Evolutionary conservation across 2,113 vertebrate genomes (phyloP).

Genomic region (Neolamprologus brichardi): DNA sequence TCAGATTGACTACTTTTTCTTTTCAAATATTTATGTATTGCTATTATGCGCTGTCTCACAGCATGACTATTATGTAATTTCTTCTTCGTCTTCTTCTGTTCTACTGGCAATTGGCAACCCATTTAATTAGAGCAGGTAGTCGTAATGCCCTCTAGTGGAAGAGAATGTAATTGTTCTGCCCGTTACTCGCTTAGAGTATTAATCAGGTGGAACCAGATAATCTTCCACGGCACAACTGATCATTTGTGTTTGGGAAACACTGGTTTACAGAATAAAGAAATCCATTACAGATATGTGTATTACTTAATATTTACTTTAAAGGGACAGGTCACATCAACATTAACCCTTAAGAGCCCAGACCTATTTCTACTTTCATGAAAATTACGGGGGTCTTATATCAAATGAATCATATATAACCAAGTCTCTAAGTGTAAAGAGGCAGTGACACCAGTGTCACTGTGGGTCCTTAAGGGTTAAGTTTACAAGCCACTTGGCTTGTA

Average conservation of each 20-base stretch:
- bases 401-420: too few species aligned
- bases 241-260: not conserved
- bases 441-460: too few species aligned
- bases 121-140: not conserved
- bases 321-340: not conserved
- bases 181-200: not conserved
- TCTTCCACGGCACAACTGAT: not conserved
- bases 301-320: not conserved
- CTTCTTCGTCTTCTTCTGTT: not conserved
- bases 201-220: not conserved
- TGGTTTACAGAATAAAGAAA: not conserved
- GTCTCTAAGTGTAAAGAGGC: too few species aligned
- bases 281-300: not conserved
- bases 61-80: not conserved
- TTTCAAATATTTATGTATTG: not conserved
- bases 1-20: not conserved
- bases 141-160: not conserved
- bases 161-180: not conserved
- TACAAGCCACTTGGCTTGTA: not conserved
- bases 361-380: too few species aligned
- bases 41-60: not conserved
- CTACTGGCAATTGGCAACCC: not conserved
- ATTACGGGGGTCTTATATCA: too few species aligned
- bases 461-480: too few species aligned
- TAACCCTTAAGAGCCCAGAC: too few species aligned